Evolutionary conservation across 2,888 invertebrate genomes (phyloP).

Genomic region (Tromatobia lineatoria): DNA sequence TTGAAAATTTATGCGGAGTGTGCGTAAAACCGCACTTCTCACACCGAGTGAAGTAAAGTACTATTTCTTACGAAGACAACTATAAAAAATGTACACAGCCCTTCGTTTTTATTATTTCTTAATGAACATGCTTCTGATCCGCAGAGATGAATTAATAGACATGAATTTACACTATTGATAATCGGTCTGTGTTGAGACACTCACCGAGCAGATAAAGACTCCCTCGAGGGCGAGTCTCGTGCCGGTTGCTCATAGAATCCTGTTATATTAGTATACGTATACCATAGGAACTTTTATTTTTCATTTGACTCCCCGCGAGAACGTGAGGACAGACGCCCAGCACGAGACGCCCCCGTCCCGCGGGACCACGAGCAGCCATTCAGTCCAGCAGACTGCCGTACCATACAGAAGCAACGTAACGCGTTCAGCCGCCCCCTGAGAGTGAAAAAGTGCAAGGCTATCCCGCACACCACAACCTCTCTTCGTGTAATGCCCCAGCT

Average conservation of each 20-base stretch:
- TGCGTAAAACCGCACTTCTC: no score
- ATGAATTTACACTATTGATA: not conserved
- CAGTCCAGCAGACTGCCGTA: not conserved
- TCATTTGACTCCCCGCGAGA: constrained; percentile 49
- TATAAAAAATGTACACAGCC: no score
- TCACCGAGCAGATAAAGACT: constrained; percentile 46
- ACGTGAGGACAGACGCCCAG: constrained; percentile 76
- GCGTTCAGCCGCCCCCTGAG: constrained; percentile 21
- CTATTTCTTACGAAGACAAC: no score
- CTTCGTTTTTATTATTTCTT: not conserved
- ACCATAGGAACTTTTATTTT: constrained; percentile 39
- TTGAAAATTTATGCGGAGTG: no score
- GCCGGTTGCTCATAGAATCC: not conserved
- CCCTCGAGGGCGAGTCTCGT: constrained; percentile 45
- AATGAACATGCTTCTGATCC: not conserved
- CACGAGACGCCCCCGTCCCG: constrained; percentile 80
- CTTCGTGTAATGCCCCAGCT: constrained; percentile 21
- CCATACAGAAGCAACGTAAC: constrained; percentile 28
- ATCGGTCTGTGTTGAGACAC: constrained; percentile 16
- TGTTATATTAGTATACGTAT: constrained; percentile 8
- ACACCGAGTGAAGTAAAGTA: no score
- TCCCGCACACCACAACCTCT: constrained; percentile 6
- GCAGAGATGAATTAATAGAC: not conserved
- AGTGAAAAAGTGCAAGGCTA: not conserved
- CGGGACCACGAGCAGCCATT: constrained; percentile 64